A percentile compares a stretch with the other conserved stretches of the same genome.
phyloP scores from a whole-genome alignment of 2,113 vertebrate genomes.

The Malurus cyaneus region DNA sequence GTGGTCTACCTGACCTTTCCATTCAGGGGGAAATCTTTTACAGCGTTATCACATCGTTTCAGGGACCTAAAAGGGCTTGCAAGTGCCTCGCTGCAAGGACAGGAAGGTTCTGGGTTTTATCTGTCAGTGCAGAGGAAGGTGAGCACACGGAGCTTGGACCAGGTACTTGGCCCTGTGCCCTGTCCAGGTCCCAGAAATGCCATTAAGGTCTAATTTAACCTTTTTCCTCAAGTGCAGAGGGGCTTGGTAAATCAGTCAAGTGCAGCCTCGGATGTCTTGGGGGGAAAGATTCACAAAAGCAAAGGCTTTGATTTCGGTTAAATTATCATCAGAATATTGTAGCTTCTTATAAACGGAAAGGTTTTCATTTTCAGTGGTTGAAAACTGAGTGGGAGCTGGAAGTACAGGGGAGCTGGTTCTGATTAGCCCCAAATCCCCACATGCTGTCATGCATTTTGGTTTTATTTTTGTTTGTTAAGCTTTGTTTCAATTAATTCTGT shows the following conservation, averaged over 20 bases:
- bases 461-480: slow-evolving; percentile 31
- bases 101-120: neutral
- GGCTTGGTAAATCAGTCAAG: neutral
- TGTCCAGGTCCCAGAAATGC: neutral
- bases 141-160: rapidly evolving
- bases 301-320: neutral
- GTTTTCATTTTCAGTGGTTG: slow-evolving; percentile 37
- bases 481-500: neutral
- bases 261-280: neutral
- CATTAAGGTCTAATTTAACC: neutral
- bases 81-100: neutral
- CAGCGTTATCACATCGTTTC: neutral
- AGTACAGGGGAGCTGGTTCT: slow-evolving; percentile 39
- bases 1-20: neutral
- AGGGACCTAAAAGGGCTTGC: neutral
- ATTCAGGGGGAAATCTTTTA: neutral
- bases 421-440: slow-evolving; percentile 27
- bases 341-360: neutral
- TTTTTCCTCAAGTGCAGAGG: neutral
- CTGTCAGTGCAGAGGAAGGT: neutral
- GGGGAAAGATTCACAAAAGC: neutral
- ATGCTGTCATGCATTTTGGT: neutral
- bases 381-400: slow-evolving; percentile 40
- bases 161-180: neutral
- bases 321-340: neutral